Percentiles rank a stretch among this genome's conserved stretches.
Evolutionary conservation across 2,888 invertebrate species (phyloP).

Genomic region (Sminthurinus aureus): DNA sequence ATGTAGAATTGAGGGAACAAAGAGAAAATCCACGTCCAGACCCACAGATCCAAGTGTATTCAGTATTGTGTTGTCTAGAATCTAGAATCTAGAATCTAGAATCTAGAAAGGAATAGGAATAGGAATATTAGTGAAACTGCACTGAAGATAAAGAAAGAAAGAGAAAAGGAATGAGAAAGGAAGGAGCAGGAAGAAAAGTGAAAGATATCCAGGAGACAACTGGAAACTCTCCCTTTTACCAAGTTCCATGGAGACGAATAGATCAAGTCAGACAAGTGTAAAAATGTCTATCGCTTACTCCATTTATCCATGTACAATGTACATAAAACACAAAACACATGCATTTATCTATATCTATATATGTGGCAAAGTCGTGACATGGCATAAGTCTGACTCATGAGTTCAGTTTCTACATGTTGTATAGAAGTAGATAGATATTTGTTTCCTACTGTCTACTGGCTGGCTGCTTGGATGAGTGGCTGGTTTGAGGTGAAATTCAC

Average conservation of each 20-base stretch:
- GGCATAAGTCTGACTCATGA: too few species aligned
- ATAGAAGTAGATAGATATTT: too few species aligned
- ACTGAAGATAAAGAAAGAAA: not conserved
- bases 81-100: too few species aligned
- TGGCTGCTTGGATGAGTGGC: not conserved
- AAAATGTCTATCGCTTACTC: not conserved
- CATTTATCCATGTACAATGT: not conserved
- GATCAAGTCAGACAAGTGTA: constrained; percentile 16
- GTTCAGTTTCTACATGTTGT: too few species aligned
- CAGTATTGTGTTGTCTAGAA: too few species aligned
- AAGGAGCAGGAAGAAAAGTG: not conserved
- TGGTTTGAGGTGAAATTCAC: not conserved
- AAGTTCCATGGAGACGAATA: constrained; percentile 3
- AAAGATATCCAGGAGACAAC: not conserved
- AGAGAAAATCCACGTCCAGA: too few species aligned
- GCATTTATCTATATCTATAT: not conserved
- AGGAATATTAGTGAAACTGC: too few species aligned
- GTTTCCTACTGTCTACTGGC: too few species aligned
- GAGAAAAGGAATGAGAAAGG: not conserved
- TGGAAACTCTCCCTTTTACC: not conserved
- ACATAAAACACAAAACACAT: not conserved
- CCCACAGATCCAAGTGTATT: too few species aligned
- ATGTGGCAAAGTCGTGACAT: not conserved
- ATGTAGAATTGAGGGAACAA: too few species aligned
- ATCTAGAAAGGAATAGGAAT: too few species aligned